Percentiles rank a stretch among this genome's conserved stretches.
These are phyloP conservation scores for Dicroscelio sp. DNA, from an alignment of 2,888 invertebrate genomes.

Conservation along the genomic window DNA sequence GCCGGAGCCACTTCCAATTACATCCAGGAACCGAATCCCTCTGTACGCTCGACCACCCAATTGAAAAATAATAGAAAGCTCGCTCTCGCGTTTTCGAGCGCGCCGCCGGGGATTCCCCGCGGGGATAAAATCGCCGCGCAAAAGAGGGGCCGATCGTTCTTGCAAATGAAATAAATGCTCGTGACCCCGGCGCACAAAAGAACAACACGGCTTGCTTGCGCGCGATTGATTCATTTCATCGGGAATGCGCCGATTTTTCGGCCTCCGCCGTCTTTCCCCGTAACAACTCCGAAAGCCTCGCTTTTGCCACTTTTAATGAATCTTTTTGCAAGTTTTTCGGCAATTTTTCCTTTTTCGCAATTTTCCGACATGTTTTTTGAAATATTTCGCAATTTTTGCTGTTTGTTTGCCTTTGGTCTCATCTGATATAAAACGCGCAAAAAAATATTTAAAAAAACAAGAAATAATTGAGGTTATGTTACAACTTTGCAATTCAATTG, in stretches of 20 bases:
- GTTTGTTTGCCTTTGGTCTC: no score
- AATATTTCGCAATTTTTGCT: no score
- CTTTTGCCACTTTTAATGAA: no score
- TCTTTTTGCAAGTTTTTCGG: no score
- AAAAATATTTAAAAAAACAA: no score
- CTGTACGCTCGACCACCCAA: constrained; percentile 89
- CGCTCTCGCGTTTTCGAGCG: constrained; percentile 44
- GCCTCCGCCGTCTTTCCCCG: no score
- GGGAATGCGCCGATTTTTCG: neutral
- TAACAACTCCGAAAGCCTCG: no score
- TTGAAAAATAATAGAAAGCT: constrained; percentile 91
- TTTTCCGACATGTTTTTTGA: no score
- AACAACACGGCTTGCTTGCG: constrained; percentile 40
- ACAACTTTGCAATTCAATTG: no score
- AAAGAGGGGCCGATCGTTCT: constrained; percentile 78
- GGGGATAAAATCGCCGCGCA: constrained; percentile 85
- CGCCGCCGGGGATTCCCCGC: constrained; percentile 82
- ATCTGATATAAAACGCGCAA: no score
- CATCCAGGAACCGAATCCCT: constrained; percentile 89
- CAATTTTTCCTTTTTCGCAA: no score
- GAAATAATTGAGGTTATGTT: no score
- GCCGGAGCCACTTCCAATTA: constrained; percentile 91
- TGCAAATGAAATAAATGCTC: constrained; percentile 76
- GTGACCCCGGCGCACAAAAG: constrained; percentile 36
- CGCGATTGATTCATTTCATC: neutral